Evolutionary conservation across 2,888 invertebrate species (phyloP).

Genomic region (Zeuzera pyrina): DNA sequence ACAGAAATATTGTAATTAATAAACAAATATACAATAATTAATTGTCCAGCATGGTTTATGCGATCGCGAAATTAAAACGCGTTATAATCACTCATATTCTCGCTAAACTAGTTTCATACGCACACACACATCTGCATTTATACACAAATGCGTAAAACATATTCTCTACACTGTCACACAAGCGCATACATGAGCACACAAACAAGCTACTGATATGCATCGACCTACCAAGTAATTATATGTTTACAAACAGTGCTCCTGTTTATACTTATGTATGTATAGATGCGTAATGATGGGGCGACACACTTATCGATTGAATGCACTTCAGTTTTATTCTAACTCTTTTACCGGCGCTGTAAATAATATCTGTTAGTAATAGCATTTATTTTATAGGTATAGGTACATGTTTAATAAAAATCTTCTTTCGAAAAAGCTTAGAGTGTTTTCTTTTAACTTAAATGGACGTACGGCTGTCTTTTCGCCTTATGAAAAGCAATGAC

Average conservation of each 20-base stretch:
- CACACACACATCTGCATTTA: slow-evolving; percentile 16
- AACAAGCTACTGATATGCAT: slow-evolving; percentile 53
- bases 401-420: too few species aligned
- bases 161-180: slow-evolving; percentile 4
- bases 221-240: slow-evolving; percentile 71
- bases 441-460: too few species aligned
- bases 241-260: slow-evolving; percentile 66
- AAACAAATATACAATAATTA: slow-evolving; percentile 1
- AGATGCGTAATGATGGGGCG: slow-evolving; percentile 32
- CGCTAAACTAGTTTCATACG: slow-evolving; percentile 48
- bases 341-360: too few species aligned
- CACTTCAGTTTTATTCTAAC: too few species aligned
- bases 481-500: too few species aligned
- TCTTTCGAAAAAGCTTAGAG: too few species aligned
- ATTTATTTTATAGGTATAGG: too few species aligned
- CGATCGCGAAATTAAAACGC: slow-evolving; percentile 34
- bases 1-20: slow-evolving; percentile 1
- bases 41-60: slow-evolving; percentile 34
- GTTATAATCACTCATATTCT: slow-evolving; percentile 48
- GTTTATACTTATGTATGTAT: slow-evolving; percentile 32
- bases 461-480: too few species aligned
- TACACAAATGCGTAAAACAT: slow-evolving; percentile 7
- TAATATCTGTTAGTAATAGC: too few species aligned
- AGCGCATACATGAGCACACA: slow-evolving; percentile 12
- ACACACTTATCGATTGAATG: slow-evolving; percentile 19